phyloP scores from a whole-genome alignment of 1,140 invertebrate genomes.

The Megalopta genalis region DNA sequence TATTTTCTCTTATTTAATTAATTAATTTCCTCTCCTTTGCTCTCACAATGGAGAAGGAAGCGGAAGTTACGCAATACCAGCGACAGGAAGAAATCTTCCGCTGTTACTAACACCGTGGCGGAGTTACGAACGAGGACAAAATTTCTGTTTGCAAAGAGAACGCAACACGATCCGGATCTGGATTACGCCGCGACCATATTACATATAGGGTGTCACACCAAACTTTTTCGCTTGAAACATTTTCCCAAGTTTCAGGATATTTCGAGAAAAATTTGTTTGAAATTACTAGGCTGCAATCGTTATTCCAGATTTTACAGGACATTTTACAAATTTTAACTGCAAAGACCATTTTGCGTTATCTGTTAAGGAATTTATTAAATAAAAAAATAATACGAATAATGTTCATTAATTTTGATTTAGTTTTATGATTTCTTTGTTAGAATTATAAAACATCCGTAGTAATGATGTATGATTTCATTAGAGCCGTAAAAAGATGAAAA shows the following conservation, averaged over 20 bases:
- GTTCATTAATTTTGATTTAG: too few species aligned
- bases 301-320: too few species aligned
- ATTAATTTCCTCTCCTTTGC: neutral
- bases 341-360: too few species aligned
- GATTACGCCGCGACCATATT: constrained; percentile 16
- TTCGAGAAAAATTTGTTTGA: too few species aligned
- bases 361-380: too few species aligned
- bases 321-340: too few species aligned
- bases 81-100: neutral
- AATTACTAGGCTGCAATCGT: too few species aligned
- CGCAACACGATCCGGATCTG: constrained; percentile 5
- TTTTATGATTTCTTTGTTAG: too few species aligned
- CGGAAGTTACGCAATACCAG: neutral
- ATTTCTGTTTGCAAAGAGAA: constrained; percentile 7
- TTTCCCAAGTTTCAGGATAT: neutral
- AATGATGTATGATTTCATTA: neutral
- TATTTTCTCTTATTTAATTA: neutral
- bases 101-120: neutral
- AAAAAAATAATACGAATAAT: too few species aligned
- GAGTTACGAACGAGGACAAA: constrained; percentile 31
- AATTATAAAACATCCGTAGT: neutral
- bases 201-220: neutral
- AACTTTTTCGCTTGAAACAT: neutral
- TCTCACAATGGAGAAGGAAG: neutral
- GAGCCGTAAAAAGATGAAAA: neutral